These are phyloP conservation scores for Meriones unguiculatus DNA, from an alignment of 2,113 vertebrate genomes.

Conservation along the genomic window DNA sequence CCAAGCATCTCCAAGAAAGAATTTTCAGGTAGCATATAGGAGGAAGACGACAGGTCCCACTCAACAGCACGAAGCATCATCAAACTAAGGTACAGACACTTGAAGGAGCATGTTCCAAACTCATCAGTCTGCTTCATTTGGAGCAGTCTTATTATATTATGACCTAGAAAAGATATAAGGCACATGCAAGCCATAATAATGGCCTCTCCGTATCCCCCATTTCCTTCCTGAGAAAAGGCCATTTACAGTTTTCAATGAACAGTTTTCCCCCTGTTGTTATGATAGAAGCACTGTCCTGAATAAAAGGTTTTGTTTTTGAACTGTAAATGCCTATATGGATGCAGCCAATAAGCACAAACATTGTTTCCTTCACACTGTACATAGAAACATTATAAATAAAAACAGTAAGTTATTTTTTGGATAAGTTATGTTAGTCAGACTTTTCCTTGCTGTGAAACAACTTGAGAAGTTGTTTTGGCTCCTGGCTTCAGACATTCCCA, in stretches of 20 bases:
- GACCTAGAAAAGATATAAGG: background rate
- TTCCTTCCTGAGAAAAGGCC: background rate
- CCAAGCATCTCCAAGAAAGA: background rate
- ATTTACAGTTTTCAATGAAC: background rate
- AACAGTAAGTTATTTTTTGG: background rate
- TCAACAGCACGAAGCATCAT: background rate
- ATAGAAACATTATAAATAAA: background rate
- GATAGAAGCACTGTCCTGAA: background rate
- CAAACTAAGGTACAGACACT: background rate
- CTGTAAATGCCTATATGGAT: background rate
- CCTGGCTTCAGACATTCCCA: background rate
- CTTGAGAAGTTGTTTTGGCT: background rate
- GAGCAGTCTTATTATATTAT: background rate
- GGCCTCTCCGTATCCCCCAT: background rate
- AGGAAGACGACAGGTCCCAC: background rate
- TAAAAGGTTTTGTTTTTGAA: background rate
- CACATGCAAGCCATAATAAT: background rate
- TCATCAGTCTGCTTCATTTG: background rate
- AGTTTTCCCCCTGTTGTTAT: background rate
- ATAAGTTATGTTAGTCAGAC: background rate
- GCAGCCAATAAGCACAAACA: background rate
- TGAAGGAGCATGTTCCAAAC: background rate
- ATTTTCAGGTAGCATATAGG: background rate
- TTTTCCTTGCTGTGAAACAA: background rate
- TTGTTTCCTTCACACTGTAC: background rate